Base-by-base conservation (phyloP, 1,140 invertebrate genomes). In the Macrocentrus cingulum region DNA sequence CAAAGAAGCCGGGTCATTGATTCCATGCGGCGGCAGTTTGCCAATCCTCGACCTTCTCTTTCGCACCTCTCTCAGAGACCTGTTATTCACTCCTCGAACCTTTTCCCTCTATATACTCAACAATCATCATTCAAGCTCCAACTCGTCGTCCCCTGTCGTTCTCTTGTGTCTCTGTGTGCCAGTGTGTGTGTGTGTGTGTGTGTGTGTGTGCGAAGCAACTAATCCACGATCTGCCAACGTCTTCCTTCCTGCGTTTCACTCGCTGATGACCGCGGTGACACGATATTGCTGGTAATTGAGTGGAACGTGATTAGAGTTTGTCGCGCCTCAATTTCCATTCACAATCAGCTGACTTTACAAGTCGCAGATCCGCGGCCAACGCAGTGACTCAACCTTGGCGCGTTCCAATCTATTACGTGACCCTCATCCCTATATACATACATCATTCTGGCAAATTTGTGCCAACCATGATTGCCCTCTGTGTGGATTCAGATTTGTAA, bases 1-100 rank as follows among this genome's bases (percentile, higher is more conserved):
- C 64, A 55, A 65, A 63, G 56, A 63, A 49, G 60, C 36, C 66
- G 64, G 72, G 69, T 74, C 72, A 73, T 73, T 76, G 72, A 77
- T 76, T 75, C 71, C 65, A 58, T 37, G 42, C 61, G 68, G 73
- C 72, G 68, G 73, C 72, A 69, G 41, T 60, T 70, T 75, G 73
- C 73, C 74, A 75, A 67, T 70, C 61, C 51, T 49, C 62, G 60
- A 53, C 45, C 41, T 42, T 41, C 20, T 29, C 39, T 42, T 39
- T 52, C 18, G 18, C 44, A 20, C 18, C 44, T 46, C n/a, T n/a
- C n/a, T n/a, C 20, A 5, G 2, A 46, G 2, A 46, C 44, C 20
- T 23, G 16, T 20, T 44, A 11, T n/a, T 4, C 36, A 3, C 15
- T 44, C 11, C 41, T 19, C 18, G 6, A 2, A 19, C 41, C 18